These are phyloP conservation scores for Prionace glauca DNA, from an alignment of 2,797 vertebrate genomes.

Conservation along the genomic window DNA sequence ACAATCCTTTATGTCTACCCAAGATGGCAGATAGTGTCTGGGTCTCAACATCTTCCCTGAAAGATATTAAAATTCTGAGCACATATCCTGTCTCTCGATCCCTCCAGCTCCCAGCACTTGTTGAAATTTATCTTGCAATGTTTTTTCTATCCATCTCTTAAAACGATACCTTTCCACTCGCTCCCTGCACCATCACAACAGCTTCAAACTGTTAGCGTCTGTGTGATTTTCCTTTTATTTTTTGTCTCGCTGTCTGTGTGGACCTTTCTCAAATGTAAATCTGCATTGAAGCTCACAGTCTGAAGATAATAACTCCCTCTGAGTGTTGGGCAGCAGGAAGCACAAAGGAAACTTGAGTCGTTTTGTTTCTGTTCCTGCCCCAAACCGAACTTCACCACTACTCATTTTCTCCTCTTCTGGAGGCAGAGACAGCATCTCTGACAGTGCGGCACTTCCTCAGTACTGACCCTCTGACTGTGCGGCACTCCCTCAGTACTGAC, in stretches of 20 bases:
- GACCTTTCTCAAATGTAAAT: slow-evolving; percentile 22
- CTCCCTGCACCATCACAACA: neutral
- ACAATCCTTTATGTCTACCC: neutral
- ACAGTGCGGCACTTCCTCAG: no score
- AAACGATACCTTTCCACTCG: neutral
- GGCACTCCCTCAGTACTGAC: no score
- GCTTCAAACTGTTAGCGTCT: slow-evolving; percentile 21
- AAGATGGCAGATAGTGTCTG: neutral
- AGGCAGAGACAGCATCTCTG: neutral
- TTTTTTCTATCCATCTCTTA: neutral
- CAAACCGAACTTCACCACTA: neutral
- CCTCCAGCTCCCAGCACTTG: neutral
- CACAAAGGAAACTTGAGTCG: no score
- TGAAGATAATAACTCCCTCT: slow-evolving; percentile 5
- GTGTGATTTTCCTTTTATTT: slow-evolving; percentile 14
- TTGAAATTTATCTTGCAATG: neutral
- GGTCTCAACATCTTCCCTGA: neutral
- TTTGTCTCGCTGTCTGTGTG: neutral
- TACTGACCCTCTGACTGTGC: no score
- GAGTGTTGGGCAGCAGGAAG: neutral
- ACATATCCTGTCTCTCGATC: neutral
- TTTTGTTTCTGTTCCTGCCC: neutral
- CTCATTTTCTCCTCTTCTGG: neutral
- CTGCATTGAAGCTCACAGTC: neutral
- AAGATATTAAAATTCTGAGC: neutral